These are phyloP conservation scores for Pangasius mekongensis DNA, from an alignment of 2,797 vertebrate genomes.

Conservation along the genomic window DNA sequence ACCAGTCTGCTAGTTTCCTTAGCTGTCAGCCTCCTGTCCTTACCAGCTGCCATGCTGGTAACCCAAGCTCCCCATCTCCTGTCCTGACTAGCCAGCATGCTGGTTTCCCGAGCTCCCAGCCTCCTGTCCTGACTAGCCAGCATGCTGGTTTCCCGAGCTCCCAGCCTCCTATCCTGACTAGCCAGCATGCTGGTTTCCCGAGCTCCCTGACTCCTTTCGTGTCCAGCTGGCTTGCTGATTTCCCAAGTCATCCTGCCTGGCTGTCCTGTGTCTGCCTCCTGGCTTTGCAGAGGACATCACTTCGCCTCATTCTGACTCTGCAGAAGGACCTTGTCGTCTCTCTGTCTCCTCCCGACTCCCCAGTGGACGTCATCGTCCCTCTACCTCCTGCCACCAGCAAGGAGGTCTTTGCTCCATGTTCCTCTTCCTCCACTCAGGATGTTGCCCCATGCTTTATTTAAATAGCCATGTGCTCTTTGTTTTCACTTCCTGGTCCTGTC, in stretches of 20 bases:
- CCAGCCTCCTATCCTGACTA: not conserved
- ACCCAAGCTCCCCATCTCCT: not conserved
- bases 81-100: not conserved
- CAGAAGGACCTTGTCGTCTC: not conserved
- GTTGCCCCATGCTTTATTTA: not conserved
- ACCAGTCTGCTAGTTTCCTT: not conserved
- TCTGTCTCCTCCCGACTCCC: not conserved
- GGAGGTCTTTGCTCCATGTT: not conserved
- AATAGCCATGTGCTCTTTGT: not conserved
- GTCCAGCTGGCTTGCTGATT: not conserved
- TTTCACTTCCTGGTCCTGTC: not conserved
- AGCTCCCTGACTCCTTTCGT: not conserved
- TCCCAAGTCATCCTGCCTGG: not conserved
- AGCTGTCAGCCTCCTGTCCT: not conserved
- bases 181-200: not conserved
- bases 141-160: conserved; percentile 1
- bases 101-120: not conserved
- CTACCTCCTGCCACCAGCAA: not conserved
- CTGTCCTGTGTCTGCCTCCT: no score
- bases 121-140: not conserved
- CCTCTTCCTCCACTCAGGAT: not conserved
- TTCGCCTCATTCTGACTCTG: not conserved
- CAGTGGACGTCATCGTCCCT: not conserved
- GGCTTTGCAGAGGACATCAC: not conserved
- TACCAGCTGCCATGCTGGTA: not conserved